These are phyloP conservation scores for Netelia fuscicornis DNA, from an alignment of 2,888 invertebrate species.

Conservation along the genomic window DNA sequence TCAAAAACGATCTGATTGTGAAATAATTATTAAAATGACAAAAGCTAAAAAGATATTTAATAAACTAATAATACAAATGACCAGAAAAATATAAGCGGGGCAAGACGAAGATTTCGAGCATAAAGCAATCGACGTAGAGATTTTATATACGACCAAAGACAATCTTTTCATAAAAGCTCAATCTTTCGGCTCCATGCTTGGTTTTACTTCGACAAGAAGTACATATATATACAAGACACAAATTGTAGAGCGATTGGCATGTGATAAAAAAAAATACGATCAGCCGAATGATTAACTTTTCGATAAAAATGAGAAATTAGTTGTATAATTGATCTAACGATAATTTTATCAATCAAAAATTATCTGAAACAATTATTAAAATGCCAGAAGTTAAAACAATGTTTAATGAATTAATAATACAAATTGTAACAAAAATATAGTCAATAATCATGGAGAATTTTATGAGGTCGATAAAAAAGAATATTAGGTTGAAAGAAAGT, in stretches of 20 bases:
- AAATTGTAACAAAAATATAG: too few relatives aligned
- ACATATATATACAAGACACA: neutral
- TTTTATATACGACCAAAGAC: constrained; percentile 53
- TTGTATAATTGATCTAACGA: too few relatives aligned
- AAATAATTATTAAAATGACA: neutral
- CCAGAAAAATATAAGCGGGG: neutral
- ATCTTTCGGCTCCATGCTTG: constrained; percentile 1
- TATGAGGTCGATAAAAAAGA: too few relatives aligned
- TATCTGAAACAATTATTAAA: neutral
- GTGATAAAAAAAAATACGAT: neutral
- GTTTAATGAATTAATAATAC: too few relatives aligned
- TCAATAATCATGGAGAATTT: too few relatives aligned
- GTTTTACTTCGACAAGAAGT: neutral
- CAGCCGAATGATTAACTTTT: too few relatives aligned
- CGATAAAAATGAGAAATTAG: too few relatives aligned
- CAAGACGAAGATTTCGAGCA: constrained; percentile 38
- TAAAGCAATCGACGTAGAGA: constrained; percentile 61
- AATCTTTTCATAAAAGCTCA: constrained; percentile 61
- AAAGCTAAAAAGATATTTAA: too few relatives aligned
- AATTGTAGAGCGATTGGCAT: neutral
- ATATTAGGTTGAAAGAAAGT: too few relatives aligned
- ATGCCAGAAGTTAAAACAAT: too few relatives aligned
- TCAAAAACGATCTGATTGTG: neutral
- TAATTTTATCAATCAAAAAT: neutral
- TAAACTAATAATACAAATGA: too few relatives aligned